Evolutionary conservation across 2,888 invertebrate species (phyloP), one percentile per base, ranked within the genome.

Genomic region (Ypsolopha sequella): DNA sequence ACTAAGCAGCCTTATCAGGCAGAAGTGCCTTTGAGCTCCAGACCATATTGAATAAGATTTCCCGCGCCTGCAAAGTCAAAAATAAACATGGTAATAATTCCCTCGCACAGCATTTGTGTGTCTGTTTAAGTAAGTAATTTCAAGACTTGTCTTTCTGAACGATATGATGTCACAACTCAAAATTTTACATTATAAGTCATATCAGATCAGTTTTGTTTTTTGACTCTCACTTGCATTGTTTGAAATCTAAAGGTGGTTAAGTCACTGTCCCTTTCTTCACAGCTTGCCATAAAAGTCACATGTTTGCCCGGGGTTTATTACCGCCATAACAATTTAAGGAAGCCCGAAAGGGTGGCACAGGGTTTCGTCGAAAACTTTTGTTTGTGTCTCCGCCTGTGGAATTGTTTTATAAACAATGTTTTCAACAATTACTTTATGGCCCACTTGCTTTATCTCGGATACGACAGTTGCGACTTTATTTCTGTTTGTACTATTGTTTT

Each of bases 351-450:
- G 80, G 53, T 81, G 79, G 73, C 72, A 65, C 66, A 67, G 75
- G 73, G 79, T 79, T 80, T 74, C 76, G 66, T 61, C 68, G 76
- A 72, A 80, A 81, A 85, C 75, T 82, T 82, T 84, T 80, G 79
- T 80, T 75, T 75, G 69, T 66, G 66, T 73, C 71, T 71, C 72
- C 66, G 72, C 72, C 69, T 65, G 66, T 71, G 62, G 70, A 75
- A 85, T 82, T 82, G 82, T 81, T 84, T 80, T 81, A 80, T 79
- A 81, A 82, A 82, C 81, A 82, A 82, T 80, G 81, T 82, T 84
- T 81, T 77, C 79, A 79, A 68, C 76, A 76, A 73, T 70, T 72
- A 74, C 76, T 84, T 84, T 80, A 84, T 74, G 78, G 74, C 70
- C 74, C 76, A 80, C 76, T 79, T 74, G 79, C 66, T 80, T 78